Evolutionary conservation across 2,888 invertebrate species (phyloP), one percentile per base, ranked within the genome.

Genomic region (Unio delphinus): DNA sequence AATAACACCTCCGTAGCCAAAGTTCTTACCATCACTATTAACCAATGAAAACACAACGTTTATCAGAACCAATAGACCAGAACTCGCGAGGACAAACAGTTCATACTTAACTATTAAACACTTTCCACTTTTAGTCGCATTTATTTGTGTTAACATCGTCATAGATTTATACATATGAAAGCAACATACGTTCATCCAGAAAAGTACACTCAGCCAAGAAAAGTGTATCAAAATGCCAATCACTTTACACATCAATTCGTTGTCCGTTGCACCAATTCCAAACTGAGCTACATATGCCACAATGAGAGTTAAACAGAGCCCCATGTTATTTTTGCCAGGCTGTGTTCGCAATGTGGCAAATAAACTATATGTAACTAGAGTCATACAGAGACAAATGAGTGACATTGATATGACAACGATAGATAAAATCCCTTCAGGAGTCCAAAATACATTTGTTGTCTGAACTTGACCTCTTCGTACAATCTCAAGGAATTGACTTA

Each of bases 301-400:
- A 15, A 73, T 70, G 7, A 76, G 59, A 62, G 58, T 60, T 1
- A 69, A 45, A 20, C 61, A 57, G 4, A 76, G 57, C 0, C 64
- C 55, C 65, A 76, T 76, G 61, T 73, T 76, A 57, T 76, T 73
- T n/a, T 73, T 67, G 1, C 76, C 76, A 17, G 76, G 73, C 57
- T 76, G 76, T 11, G 76, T 72, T 28, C 72, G 54, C 4, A 76
- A 64, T 45, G 70, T 73, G 6, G 26, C 18, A 57, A 73, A 73
- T 4, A 76, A 45, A 45, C 45, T 15, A 45, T 45, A 45, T 15
- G 45, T 45, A 45, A 45, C 45, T 45, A 45, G 45, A 45, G 45
- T 45, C 45, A 45, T 45, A 45, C 45, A 45, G 15, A 45, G 45
- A 45, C 45, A 45, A 45, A 45, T 45, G 45, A 45, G 45, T 11